phyloP scores from a whole-genome alignment of 2,888 invertebrate species.

The Galeruca laticollis region DNA sequence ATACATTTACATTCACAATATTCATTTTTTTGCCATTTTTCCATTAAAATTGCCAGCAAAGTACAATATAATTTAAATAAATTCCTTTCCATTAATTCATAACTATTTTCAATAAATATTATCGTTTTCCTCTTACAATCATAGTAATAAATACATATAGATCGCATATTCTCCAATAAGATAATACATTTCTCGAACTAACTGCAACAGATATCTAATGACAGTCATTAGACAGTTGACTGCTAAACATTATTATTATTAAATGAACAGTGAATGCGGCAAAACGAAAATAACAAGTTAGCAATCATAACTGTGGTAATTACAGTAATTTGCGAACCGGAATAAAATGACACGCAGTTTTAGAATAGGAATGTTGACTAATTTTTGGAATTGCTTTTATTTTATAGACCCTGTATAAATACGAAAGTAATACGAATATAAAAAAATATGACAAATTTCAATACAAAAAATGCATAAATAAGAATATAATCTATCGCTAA shows the following conservation, averaged over 20 bases:
- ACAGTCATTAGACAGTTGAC: slow-evolving; percentile 1
- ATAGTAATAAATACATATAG: not conserved
- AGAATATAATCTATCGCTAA: too few species aligned
- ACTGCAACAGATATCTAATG: not conserved
- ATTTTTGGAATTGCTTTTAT: not conserved
- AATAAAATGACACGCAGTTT: not conserved
- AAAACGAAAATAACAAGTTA: not conserved
- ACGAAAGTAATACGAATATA: too few species aligned
- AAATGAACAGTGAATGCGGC: slow-evolving; percentile 1
- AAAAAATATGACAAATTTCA: too few species aligned
- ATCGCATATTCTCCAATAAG: not conserved
- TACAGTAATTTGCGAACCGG: not conserved
- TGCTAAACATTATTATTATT: slow-evolving; percentile 1
- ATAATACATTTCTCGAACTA: slow-evolving; percentile 3
- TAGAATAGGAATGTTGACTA: not conserved
- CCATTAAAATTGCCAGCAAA: too few species aligned
- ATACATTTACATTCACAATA: too few species aligned
- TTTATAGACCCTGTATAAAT: too few species aligned
- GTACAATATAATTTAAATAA: too few species aligned
- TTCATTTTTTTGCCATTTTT: too few species aligned
- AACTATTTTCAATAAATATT: too few species aligned
- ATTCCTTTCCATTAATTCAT: too few species aligned
- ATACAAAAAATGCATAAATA: too few species aligned
- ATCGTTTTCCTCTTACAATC: not conserved
- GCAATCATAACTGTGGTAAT: not conserved